Evolutionary conservation across 2,797 vertebrate genomes (phyloP).

Genomic region (Danio jaintianensis): DNA sequence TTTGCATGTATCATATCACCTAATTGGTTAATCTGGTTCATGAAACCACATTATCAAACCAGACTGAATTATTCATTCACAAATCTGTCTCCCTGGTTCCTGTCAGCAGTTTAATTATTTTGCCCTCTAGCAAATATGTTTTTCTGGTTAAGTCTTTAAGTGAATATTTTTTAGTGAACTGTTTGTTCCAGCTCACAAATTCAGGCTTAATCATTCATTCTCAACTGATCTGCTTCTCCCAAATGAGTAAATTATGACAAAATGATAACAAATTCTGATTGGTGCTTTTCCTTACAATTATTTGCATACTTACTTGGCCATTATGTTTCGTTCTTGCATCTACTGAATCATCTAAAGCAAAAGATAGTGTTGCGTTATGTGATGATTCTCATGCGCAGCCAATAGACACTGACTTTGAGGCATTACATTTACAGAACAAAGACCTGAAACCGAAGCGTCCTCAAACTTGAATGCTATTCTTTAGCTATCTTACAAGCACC

Average conservation of each 20-base stretch:
- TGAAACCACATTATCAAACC: not conserved
- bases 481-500: conserved; percentile 30
- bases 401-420: not conserved
- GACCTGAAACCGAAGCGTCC: conserved; percentile 5
- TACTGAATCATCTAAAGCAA: not conserved
- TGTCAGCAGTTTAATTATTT: not conserved
- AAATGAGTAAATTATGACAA: not conserved
- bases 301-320: not conserved
- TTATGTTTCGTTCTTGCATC: not conserved
- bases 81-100: not conserved
- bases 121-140: not conserved
- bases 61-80: not conserved
- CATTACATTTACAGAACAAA: conserved; percentile 14
- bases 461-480: conserved; percentile 13
- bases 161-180: not conserved
- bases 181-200: not conserved
- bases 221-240: not conserved
- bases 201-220: not conserved
- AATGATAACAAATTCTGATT: not conserved
- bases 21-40: not conserved
- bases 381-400: not conserved
- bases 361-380: conserved; percentile 10
- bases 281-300: not conserved
- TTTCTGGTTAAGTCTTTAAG: not conserved
- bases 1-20: too few species aligned